A percentile compares a stretch with the other conserved stretches of the same genome.
phyloP scores from a whole-genome alignment of 2,113 vertebrate species.

The Litocranius walleri region DNA sequence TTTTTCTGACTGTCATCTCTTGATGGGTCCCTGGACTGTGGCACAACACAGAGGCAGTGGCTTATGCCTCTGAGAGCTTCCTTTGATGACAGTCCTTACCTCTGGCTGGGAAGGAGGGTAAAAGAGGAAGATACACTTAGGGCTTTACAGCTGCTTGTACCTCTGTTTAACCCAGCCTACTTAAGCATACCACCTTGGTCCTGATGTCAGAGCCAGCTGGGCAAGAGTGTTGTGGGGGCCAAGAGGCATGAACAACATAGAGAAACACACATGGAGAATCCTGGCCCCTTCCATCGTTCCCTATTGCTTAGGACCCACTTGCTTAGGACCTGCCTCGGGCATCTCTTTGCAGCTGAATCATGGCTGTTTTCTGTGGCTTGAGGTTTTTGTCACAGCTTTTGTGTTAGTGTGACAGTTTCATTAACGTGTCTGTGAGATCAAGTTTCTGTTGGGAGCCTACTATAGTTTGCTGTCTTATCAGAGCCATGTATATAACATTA shows the following conservation, averaged over 20 bases:
- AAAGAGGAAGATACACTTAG: neutral
- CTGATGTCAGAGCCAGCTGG: neutral
- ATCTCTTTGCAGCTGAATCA: neutral
- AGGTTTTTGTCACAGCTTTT: neutral
- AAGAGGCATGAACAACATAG: neutral
- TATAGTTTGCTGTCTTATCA: neutral
- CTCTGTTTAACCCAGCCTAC: neutral
- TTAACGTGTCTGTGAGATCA: neutral
- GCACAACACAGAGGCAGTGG: neutral
- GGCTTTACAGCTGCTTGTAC: neutral
- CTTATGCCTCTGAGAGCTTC: neutral
- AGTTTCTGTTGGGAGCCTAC: neutral
- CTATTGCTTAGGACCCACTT: neutral
- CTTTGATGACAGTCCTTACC: neutral
- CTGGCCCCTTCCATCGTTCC: neutral
- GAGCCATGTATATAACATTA: neutral
- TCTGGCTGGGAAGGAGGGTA: neutral
- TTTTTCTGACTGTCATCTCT: neutral
- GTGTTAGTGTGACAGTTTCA: neutral
- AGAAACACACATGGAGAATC: neutral
- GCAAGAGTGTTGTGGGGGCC: neutral
- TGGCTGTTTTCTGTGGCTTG: neutral
- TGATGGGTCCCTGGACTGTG: neutral
- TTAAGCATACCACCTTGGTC: neutral
- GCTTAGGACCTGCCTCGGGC: neutral